These are phyloP conservation scores for Corythornis madagascariensis DNA, from an alignment of 2,113 vertebrate genomes.

Conservation along the genomic window DNA sequence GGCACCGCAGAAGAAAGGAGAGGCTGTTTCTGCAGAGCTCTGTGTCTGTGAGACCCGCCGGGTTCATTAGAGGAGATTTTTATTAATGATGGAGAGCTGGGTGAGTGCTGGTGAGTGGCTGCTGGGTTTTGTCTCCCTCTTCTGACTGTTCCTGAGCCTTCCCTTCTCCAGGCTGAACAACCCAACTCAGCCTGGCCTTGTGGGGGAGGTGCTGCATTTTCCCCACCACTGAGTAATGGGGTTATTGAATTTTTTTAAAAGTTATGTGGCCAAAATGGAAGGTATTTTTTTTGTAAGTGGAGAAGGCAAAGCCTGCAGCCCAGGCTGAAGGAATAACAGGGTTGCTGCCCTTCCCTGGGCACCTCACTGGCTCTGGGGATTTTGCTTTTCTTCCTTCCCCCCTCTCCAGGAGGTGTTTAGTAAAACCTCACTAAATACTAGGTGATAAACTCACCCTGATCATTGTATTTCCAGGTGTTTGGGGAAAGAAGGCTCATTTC, in stretches of 20 bases:
- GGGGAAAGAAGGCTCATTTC: accelerated
- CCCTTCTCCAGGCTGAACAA: too few relatives aligned
- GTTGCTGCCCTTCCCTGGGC: not conserved
- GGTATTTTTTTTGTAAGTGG: not conserved
- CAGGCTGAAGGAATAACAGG: not conserved
- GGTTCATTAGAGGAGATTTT: accelerated
- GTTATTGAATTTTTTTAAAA: not conserved
- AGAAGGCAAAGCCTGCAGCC: not conserved
- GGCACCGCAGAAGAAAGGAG: too few relatives aligned
- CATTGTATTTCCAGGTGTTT: accelerated
- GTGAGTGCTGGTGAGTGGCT: not conserved
- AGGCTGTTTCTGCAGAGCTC: too few relatives aligned
- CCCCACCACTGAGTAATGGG: not conserved
- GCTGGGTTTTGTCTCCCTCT: slow-evolving; percentile 48
- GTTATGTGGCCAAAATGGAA: accelerated
- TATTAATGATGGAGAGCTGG: accelerated
- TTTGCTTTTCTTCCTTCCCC: not conserved
- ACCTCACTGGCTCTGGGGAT: not conserved
- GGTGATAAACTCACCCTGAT: not conserved
- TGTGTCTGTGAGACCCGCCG: not conserved
- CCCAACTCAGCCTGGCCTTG: too few relatives aligned
- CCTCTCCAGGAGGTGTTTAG: not conserved
- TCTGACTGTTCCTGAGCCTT: not conserved
- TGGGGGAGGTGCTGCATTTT: too few relatives aligned
- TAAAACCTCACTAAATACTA: not conserved